phyloP scores from a whole-genome alignment of 1,140 invertebrate species.

The Eueides isabella region DNA sequence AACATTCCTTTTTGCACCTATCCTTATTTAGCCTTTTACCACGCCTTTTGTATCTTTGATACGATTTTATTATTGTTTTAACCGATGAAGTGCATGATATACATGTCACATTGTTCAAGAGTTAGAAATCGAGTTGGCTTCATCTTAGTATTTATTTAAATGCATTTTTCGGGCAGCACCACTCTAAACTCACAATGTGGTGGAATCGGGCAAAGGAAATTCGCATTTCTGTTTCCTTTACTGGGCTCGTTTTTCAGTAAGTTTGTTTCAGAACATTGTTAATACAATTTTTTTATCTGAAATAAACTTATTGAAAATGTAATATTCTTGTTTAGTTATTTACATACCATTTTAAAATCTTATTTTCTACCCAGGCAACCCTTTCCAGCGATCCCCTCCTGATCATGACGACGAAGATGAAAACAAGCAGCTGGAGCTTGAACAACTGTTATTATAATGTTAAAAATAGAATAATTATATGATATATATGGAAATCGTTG shows the following conservation, averaged over 20 bases:
- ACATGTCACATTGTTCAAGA: slow-evolving; percentile 65
- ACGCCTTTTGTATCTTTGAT: slow-evolving; percentile 65
- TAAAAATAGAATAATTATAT: background rate
- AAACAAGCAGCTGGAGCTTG: slow-evolving; percentile 80
- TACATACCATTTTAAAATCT: slow-evolving; percentile 55
- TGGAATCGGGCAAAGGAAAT: slow-evolving; percentile 57
- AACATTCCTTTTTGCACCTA: slow-evolving; percentile 73
- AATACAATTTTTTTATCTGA: slow-evolving; percentile 13
- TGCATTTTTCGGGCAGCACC: slow-evolving; percentile 78
- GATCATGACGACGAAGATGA: slow-evolving; percentile 82
- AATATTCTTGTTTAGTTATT: slow-evolving; percentile 56
- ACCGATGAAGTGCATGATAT: slow-evolving; percentile 76
- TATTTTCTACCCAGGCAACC: slow-evolving; percentile 74
- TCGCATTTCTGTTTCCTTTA: slow-evolving; percentile 43
- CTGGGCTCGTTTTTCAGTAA: background rate
- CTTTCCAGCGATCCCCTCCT: slow-evolving; percentile 81
- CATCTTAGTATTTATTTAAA: slow-evolving; percentile 45
- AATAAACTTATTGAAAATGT: slow-evolving; percentile 39
- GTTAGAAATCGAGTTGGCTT: slow-evolving; percentile 52
- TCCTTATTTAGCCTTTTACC: slow-evolving; percentile 74
- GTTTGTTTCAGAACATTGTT: background rate
- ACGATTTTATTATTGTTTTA: slow-evolving; percentile 58
- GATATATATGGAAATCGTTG: background rate
- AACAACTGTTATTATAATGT: slow-evolving; percentile 18
- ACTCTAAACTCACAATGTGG: slow-evolving; percentile 77